Base-by-base conservation (phyloP, 2,797 vertebrate genomes). In the Syndactyla subalaris region DNA sequence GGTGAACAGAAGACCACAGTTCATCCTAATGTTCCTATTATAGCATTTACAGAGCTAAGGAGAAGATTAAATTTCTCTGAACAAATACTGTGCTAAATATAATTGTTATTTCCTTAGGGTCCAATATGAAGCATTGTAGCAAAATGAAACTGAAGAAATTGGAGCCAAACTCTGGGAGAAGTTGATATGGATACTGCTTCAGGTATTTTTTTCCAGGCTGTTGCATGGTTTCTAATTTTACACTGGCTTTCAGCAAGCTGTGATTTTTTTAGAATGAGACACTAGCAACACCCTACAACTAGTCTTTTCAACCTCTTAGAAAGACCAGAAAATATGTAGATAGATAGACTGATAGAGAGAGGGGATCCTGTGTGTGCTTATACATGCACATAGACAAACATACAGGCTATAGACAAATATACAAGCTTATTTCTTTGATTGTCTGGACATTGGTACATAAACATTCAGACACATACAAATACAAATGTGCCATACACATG, bases 11-110 rank as follows among this genome's bases (percentile, higher is more conserved):
- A 88, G 74, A 91, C 49, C 46, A 84, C 59, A 84, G 54, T 87
- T 95, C 72, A 70, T 82, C 27, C 17, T 59, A 87, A 59, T 7
- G 5, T 86, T 96, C 82, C 58, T 96, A 77, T 95, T 93, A 91
- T 52, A 95, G 73, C 68, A 92, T 95, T 68, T 58, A 91, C 80
- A 94, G 91, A 94, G 92, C 84, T 95, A 95, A 89, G 66, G 38
- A 29, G 27, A 36, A 95, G 88, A 97, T 97, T 96, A 90, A 90
- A 96, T 98, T 97, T 98, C 96, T 86, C 83, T 92, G 90, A 92
- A 85, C 96, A 97, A 97, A 84, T 86, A 93, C 76, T 95, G 88
- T 71, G 57, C 80, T 97, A 91, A 94, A 94, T 88, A 96, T 88
- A 97, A 97, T 95, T 92, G 43, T 58, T 96, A 78, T 80, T 97